Evolutionary conservation across 2,888 invertebrate species (phyloP).

Genomic region (Drosophila longiperda): DNA sequence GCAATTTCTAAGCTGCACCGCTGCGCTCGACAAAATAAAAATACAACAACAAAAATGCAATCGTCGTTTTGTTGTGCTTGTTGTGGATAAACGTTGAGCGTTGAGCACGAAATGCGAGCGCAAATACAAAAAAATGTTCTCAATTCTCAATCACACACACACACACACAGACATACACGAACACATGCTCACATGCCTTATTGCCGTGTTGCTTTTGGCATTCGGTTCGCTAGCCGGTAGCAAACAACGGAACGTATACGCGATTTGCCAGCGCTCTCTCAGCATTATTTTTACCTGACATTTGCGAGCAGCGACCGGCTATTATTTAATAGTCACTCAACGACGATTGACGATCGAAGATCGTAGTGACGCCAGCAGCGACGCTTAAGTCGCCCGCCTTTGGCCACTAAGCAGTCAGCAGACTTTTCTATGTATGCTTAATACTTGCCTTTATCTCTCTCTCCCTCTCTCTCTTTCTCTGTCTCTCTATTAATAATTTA

Average conservation of each 20-base stretch:
- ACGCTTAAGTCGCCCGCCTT: constrained; percentile 6
- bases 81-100: constrained; percentile 69
- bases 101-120: constrained; percentile 57
- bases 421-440: background rate
- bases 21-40: constrained; percentile 28
- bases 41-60: constrained; percentile 3
- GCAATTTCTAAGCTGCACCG: constrained; percentile 74
- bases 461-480: background rate
- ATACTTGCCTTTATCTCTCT: constrained; percentile 11
- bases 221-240: constrained; percentile 39
- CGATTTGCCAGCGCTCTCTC: constrained; percentile 62
- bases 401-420: constrained; percentile 2
- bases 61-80: constrained; percentile 7
- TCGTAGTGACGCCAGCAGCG: background rate
- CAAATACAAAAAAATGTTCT: constrained; percentile 31
- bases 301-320: constrained; percentile 54
- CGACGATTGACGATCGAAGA: constrained; percentile 36
- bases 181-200: constrained; percentile 7
- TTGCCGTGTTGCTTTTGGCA: constrained; percentile 28
- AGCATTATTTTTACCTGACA: constrained; percentile 52
- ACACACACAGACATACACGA: constrained; percentile 3
- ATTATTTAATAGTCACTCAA: constrained; percentile 70
- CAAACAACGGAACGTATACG: constrained; percentile 68
- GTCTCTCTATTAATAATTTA: background rate
- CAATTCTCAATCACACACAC: constrained; percentile 36